These are phyloP conservation scores for Nannospalax galili DNA, from an alignment of 2,113 vertebrate genomes.

Conservation along the genomic window DNA sequence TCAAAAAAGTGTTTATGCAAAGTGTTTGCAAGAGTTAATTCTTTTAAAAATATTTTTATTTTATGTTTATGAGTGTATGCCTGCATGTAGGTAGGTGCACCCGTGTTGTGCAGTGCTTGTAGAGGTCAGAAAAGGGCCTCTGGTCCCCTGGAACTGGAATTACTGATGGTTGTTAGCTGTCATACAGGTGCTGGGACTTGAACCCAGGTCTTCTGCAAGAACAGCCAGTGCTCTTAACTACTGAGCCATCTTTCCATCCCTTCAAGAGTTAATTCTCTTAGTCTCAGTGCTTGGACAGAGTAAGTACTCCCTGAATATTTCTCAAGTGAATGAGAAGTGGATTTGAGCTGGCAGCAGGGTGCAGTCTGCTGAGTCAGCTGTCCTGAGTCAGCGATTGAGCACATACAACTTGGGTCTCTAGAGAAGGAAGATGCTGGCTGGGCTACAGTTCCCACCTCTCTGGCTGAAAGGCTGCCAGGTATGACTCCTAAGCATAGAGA, in stretches of 20 bases:
- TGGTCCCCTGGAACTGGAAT: no score
- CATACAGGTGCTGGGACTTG: no score
- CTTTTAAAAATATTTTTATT: no score
- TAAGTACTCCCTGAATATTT: conserved; percentile 53
- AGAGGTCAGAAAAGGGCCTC: no score
- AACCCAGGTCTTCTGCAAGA: no score
- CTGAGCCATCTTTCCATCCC: not conserved
- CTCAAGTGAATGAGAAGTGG: conserved; percentile 56
- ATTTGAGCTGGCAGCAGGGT: conserved; percentile 48
- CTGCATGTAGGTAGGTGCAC: no score
- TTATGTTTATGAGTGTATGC: no score
- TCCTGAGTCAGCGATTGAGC: conserved; percentile 44
- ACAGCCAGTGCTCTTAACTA: no score
- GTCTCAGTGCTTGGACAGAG: not conserved
- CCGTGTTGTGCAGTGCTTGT: no score
- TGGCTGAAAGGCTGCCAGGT: conserved; percentile 30
- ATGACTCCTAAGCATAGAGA: not conserved
- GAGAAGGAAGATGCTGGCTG: conserved; percentile 44
- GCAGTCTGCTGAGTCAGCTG: conserved; percentile 57
- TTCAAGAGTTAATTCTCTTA: not conserved
- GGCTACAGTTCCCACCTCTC: conserved; percentile 7
- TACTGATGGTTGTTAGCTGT: no score
- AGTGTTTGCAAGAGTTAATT: no score
- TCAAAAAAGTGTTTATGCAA: no score
- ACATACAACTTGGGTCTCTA: not conserved